Conservation (phyloP, 2,888 invertebrate genomes). For the Cephus sareptanus region DNA sequence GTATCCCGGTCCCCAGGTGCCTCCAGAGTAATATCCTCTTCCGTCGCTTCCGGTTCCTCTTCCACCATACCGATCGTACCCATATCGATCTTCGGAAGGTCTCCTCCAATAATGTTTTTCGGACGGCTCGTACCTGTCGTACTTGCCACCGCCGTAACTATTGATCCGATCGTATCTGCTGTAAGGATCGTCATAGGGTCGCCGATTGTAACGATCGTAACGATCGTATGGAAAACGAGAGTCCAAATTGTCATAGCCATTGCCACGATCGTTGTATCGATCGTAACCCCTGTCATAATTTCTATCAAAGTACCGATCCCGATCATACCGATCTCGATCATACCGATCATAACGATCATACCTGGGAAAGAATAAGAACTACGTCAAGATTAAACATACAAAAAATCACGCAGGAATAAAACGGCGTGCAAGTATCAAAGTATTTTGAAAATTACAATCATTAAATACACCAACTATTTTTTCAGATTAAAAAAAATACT, state of each 20-base stretch:
- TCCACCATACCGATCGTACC: slow-evolving; percentile 25
- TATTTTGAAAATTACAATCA: background rate
- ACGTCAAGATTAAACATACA: background rate
- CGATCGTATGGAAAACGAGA: slow-evolving; percentile 43
- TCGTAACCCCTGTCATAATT: slow-evolving; percentile 46
- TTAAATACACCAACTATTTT: background rate
- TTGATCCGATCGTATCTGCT: slow-evolving; percentile 45
- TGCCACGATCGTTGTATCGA: slow-evolving; percentile 40
- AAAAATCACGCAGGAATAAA: background rate
- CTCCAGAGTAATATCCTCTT: slow-evolving; percentile 43
- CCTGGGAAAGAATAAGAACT: slow-evolving; percentile 27
- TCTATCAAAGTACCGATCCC: slow-evolving; percentile 27
- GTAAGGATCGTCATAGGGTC: slow-evolving; percentile 43
- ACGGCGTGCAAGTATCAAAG: background rate
- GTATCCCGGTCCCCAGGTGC: slow-evolving; percentile 45
- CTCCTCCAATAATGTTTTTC: slow-evolving; percentile 44
- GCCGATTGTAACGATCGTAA: slow-evolving; percentile 42
- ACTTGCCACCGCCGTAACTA: slow-evolving; percentile 12
- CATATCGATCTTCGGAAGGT: slow-evolving; percentile 47
- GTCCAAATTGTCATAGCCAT: slow-evolving; percentile 55
- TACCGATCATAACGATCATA: slow-evolving; percentile 21
- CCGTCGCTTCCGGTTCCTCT: slow-evolving; percentile 33
- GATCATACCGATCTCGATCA: slow-evolving; percentile 32
- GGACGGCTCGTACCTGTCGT: slow-evolving; percentile 49
- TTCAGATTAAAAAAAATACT: background rate